Conservation (phyloP, 2,113 vertebrate genomes). For the Trichechus manatus region DNA sequence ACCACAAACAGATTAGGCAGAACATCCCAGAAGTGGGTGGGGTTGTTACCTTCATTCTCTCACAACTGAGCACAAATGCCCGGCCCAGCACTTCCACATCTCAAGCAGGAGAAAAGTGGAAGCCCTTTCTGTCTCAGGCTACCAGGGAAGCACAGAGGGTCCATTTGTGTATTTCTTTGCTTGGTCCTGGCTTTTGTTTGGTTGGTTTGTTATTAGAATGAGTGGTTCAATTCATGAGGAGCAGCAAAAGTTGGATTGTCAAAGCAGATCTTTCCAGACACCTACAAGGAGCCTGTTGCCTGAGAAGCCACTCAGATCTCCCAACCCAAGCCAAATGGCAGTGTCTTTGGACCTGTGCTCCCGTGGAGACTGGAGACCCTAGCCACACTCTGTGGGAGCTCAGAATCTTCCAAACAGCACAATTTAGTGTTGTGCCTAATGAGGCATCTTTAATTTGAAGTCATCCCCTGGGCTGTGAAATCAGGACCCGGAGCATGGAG, state of each 20-base stretch:
- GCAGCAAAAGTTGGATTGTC: neutral
- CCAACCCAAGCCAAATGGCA: neutral
- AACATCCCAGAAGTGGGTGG: neutral
- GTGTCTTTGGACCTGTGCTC: neutral
- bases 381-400: neutral
- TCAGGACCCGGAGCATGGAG: neutral
- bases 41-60: neutral
- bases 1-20: neutral
- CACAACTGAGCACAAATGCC: neutral
- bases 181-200: neutral
- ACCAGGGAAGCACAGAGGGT: neutral
- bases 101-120: slow-evolving; percentile 27
- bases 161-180: neutral
- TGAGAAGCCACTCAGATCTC: neutral
- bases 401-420: slow-evolving; percentile 5
- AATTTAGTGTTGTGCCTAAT: neutral
- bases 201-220: neutral
- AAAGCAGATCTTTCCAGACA: slow-evolving; percentile 11
- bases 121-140: neutral
- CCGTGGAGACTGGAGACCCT: neutral
- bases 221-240: neutral
- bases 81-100: neutral
- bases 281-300: neutral
- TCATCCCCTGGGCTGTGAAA: neutral
- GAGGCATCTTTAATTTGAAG: neutral